Evolutionary conservation across 2,113 vertebrate genomes (phyloP), one percentile per base, ranked within the genome.

Genomic region (Carassius carassius): DNA sequence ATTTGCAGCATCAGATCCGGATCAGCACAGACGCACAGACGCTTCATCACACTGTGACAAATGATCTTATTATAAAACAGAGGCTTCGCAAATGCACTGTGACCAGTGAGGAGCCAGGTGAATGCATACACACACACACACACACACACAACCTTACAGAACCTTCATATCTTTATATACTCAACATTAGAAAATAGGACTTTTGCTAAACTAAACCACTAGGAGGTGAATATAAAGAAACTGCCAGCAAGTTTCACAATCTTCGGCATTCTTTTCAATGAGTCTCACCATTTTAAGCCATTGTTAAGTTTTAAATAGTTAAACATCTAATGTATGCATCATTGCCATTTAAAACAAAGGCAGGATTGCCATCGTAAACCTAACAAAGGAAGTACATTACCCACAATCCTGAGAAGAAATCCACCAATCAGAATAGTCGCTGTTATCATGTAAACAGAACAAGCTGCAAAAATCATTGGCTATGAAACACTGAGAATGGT

Each of bases 11-110:
- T 37, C 29, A 37, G 63, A 75, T 67, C 76, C 60, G 29, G 82
- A 23, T 11, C n/a, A 84, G 76, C 75, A 73, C 35, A 72, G 14
- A 62, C n/a, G 29, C 17, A 25, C 19, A 63, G 29, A 81, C 44
- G 25, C 47, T 54, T 77, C 70, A 77, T 76, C 82, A 84, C 82
- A 84, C 60, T 41, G 29, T 78, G 67, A 77, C 82, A 81, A 87
- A 87, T 81, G 78, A 69, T 83, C 82, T 87, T 84, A 87, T 76
- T 79, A 76, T 37, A 83, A 81, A 63, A 77, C 86, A 81, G 60
- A 81, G 70, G 82, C 84, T 58, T 62, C 44, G 23, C 72, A 84
- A 83, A 76, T 19, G 8, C 62, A 63, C 69, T 35, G 58, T 86
- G 84, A 88, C 82, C 65, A 62, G 9, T 17, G 62, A 65, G 14